Evolutionary conservation across 2,113 vertebrate genomes (phyloP).

Genomic region (Mystacornis crossleyi): DNA sequence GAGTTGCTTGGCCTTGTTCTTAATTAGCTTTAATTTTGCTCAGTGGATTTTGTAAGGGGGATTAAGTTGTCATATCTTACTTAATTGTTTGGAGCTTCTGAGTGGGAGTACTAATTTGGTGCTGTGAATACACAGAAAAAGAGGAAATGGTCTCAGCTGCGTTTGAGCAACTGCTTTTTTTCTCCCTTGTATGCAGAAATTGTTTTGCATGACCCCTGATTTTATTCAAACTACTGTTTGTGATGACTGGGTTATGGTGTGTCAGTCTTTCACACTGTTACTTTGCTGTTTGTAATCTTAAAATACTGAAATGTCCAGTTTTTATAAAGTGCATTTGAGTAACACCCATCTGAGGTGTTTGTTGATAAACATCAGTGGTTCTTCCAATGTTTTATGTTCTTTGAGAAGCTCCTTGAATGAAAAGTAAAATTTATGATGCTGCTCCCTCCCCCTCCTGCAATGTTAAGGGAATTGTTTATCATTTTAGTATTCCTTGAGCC

Average conservation of each 20-base stretch:
- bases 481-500: background rate
- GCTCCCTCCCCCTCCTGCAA: accelerated
- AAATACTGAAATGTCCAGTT: background rate
- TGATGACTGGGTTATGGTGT: background rate
- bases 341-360: background rate
- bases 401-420: background rate
- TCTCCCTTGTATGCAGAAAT: background rate
- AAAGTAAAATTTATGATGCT: background rate
- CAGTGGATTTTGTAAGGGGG: background rate
- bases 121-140: background rate
- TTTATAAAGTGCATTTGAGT: background rate
- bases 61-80: background rate
- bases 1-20: background rate
- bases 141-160: background rate
- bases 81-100: background rate
- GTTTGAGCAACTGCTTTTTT: background rate
- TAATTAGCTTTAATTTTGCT: background rate
- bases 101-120: background rate
- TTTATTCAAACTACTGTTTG: background rate
- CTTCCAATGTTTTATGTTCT: background rate
- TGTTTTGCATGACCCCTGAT: background rate
- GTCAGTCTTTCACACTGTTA: background rate
- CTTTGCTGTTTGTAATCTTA: background rate
- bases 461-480: background rate
- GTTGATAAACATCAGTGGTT: background rate